A percentile compares a stretch with the other conserved stretches of the same genome.
These are phyloP conservation scores for Rotaria macrura DNA, from an alignment of 2,888 invertebrate species.

Conservation along the genomic window DNA sequence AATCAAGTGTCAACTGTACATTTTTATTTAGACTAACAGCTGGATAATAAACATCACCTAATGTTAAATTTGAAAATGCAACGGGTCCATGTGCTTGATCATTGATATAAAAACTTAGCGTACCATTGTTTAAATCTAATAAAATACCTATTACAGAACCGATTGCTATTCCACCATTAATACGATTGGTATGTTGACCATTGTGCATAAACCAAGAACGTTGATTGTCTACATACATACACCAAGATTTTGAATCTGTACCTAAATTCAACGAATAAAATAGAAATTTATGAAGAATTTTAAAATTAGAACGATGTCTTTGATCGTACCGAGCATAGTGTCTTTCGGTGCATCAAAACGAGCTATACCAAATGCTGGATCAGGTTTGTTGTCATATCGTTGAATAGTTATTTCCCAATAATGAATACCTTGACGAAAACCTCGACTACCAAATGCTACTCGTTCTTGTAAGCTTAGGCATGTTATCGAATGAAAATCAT, in stretches of 20 bases:
- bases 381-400: slow-evolving; percentile 85
- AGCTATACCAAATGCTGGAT: slow-evolving; percentile 90
- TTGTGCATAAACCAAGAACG: slow-evolving; percentile 96
- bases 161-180: slow-evolving; percentile 72
- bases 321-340: slow-evolving; percentile 76
- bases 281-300: too few species aligned
- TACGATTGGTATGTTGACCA: slow-evolving; percentile 79
- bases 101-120: slow-evolving; percentile 81
- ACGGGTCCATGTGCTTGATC: slow-evolving; percentile 82
- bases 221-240: slow-evolving; percentile 86
- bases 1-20: slow-evolving; percentile 80
- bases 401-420: slow-evolving; percentile 90
- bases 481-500: slow-evolving; percentile 54
- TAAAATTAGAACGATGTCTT: not conserved
- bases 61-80: slow-evolving; percentile 68
- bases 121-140: slow-evolving; percentile 77
- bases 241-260: slow-evolving; percentile 92
- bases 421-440: slow-evolving; percentile 85
- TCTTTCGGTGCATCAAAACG: slow-evolving; percentile 78
- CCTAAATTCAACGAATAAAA: slow-evolving; percentile 56
- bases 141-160: slow-evolving; percentile 80
- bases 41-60: slow-evolving; percentile 90
- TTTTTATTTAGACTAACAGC: slow-evolving; percentile 91
- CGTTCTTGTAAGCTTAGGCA: slow-evolving; percentile 87
- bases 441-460: slow-evolving; percentile 78